A percentile compares a stretch with the other conserved stretches of the same genome.
Conservation (phyloP, 1,140 invertebrate species). For the Listronotus bonariensis region DNA sequence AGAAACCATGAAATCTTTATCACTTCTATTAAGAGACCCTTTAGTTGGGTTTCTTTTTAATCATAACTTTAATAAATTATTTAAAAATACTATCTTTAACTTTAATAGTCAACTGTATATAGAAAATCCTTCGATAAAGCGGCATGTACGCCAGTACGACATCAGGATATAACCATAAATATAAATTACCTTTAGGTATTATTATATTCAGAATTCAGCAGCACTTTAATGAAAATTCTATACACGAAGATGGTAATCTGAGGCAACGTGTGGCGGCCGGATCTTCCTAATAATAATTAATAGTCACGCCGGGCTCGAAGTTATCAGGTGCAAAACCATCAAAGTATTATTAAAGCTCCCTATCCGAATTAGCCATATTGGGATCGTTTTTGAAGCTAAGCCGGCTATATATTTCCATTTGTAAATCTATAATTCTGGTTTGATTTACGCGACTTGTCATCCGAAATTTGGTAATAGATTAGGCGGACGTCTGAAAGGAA, state of each 20-base stretch:
- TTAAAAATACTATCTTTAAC: no score
- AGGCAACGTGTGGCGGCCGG: not conserved
- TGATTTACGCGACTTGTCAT: slow-evolving; percentile 27
- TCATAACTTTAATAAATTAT: no score
- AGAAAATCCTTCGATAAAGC: no score
- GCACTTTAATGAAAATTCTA: slow-evolving; percentile 9
- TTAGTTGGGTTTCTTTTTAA: no score
- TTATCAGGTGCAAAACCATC: slow-evolving; percentile 32
- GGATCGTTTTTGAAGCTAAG: slow-evolving; percentile 8
- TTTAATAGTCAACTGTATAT: no score
- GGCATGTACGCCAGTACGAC: no score
- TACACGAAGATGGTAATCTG: slow-evolving; percentile 8
- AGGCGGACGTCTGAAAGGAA: slow-evolving; percentile 4
- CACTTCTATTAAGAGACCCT: no score
- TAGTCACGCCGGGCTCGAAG: slow-evolving; percentile 14
- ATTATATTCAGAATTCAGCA: no score
- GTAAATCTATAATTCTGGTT: slow-evolving; percentile 32
- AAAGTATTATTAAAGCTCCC: slow-evolving; percentile 19
- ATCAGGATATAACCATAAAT: no score
- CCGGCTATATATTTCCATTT: slow-evolving; percentile 12
- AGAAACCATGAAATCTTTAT: no score
- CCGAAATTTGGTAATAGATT: slow-evolving; percentile 33
- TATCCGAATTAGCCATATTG: slow-evolving; percentile 16
- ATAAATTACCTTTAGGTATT: no score
- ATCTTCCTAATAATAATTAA: slow-evolving; percentile 26